Conservation (phyloP, 2,888 invertebrate genomes). For the Pollenia griseotomentosa region DNA sequence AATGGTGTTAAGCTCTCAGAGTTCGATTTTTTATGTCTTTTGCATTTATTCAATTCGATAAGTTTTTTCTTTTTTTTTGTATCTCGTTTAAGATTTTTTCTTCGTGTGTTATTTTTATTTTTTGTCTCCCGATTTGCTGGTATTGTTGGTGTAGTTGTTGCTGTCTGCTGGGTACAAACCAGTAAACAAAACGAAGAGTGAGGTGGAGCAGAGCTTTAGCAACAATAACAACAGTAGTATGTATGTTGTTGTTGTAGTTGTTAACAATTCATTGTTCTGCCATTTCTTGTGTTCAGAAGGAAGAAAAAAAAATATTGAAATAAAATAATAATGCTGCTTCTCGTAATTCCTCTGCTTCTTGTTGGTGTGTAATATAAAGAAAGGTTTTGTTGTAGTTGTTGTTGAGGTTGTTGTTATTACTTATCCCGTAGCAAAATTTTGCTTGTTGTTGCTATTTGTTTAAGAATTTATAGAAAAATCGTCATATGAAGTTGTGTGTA, state of each 20-base stretch:
- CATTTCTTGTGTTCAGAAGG: slow-evolving; percentile 64
- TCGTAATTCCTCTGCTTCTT: slow-evolving; percentile 34
- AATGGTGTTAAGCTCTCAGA: slow-evolving; percentile 74
- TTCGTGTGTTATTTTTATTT: slow-evolving; percentile 44
- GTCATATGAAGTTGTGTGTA: slow-evolving; percentile 71
- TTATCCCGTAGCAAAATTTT: slow-evolving; percentile 72
- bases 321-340: slow-evolving; percentile 57
- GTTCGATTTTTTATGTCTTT: slow-evolving; percentile 74
- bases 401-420: slow-evolving; percentile 51
- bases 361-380: slow-evolving; percentile 29
- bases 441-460: slow-evolving; percentile 58
- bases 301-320: slow-evolving; percentile 32
- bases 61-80: slow-evolving; percentile 64
- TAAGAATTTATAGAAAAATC: slow-evolving; percentile 79
- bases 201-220: slow-evolving; percentile 66
- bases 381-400: slow-evolving; percentile 37
- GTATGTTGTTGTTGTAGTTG: slow-evolving; percentile 61
- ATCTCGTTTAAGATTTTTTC: slow-evolving; percentile 49
- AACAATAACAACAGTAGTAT: slow-evolving; percentile 18
- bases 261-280: slow-evolving; percentile 73
- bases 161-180: slow-evolving; percentile 60
- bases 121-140: slow-evolving; percentile 62
- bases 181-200: slow-evolving; percentile 66
- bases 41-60: slow-evolving; percentile 74
- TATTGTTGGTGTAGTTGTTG: slow-evolving; percentile 63